These are phyloP conservation scores for Megaceryle alcyon DNA, from an alignment of 2,797 vertebrate species.

Conservation along the genomic window DNA sequence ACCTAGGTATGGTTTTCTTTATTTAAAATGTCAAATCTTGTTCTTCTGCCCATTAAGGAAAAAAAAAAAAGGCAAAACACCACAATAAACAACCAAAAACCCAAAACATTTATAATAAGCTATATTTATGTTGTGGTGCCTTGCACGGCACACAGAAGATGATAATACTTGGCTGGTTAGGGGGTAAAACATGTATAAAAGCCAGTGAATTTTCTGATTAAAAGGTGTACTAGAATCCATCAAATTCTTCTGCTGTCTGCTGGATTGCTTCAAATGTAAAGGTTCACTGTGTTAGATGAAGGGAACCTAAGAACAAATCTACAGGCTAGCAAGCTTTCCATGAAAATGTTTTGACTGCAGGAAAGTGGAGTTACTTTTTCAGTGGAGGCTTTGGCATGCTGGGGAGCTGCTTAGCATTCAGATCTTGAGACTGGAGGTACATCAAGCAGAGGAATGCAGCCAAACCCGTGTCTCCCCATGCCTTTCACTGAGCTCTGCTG, in stretches of 20 bases:
- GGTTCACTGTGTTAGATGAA: background rate
- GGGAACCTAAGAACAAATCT: background rate
- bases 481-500: background rate
- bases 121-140: background rate
- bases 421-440: background rate
- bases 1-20: conserved; percentile 85
- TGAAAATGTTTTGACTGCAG: background rate
- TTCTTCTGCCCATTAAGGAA: background rate
- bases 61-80: background rate
- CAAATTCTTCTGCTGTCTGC: background rate
- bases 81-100: background rate
- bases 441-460: background rate
- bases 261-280: background rate
- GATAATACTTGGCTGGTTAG: background rate
- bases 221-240: background rate
- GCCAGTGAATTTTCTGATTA: background rate
- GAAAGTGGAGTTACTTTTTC: background rate
- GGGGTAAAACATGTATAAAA: background rate
- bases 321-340: background rate
- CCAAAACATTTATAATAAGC: background rate
- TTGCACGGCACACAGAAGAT: background rate
- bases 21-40: background rate
- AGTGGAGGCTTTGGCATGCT: background rate
- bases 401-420: background rate
- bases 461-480: background rate